Base-by-base conservation (phyloP, 1,140 invertebrate species). In the Drusus annulatus region DNA sequence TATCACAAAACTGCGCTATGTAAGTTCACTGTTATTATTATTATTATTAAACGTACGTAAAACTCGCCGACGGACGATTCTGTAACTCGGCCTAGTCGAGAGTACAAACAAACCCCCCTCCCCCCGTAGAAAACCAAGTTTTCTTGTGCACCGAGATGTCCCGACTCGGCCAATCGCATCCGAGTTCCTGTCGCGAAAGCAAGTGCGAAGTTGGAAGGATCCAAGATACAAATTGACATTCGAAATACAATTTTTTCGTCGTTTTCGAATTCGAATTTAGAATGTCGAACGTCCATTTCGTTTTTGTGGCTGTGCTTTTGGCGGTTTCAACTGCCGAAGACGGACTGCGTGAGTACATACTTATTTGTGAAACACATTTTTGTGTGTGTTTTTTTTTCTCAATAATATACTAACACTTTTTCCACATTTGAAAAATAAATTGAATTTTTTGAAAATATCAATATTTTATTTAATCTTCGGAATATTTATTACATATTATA, bases 301-400 rank as follows among this genome's bases (percentile, higher is more conserved):
- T 65, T 28, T 36, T 65, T 21, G n/a, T 65, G n/a, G 23, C 62
- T 28, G 62, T 65, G 10, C n/a, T 65, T 4, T 21, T 28, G 31
- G 62, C 31, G 23, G 62, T 36, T 25, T 65, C 31, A 3, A 36
- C 28, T 8, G 62, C 62, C 3, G 62, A 65, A 31, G 23, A 15
- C 36, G 62, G n/a, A 16, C 31, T 65, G 36, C 62, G 62, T 65
- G 8, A 65, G 62, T 65, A 65, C 23, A 13, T 60, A 21, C 0
- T 65, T 28, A 65, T 13, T 45, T 36, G 8, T 36, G 6, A n/a
- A n/a, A n/a, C n/a, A n/a, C n/a, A n/a, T n/a, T n/a, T n/a, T n/a
- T n/a, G n/a, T n/a, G n/a, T n/a, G n/a, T n/a, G n/a, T n/a, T n/a
- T n/a, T n/a, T n/a, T n/a, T n/a, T n/a, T n/a, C n/a, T n/a, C n/a